Base-by-base conservation (phyloP, 2,797 vertebrate species). In the Hafferia zeledoni region DNA sequence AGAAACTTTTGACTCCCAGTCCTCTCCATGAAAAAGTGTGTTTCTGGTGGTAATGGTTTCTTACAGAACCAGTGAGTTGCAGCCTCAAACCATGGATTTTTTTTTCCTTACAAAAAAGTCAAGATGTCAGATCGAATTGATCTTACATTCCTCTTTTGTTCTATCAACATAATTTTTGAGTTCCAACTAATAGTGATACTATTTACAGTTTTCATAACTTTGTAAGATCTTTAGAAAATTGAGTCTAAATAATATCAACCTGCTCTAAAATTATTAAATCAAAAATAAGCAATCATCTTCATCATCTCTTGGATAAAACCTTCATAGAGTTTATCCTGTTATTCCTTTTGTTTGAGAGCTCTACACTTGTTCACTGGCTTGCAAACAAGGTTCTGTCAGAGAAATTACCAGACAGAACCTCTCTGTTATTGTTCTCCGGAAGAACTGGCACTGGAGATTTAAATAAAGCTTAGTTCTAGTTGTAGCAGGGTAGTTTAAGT, bases 261-360 rank as follows among this genome's bases (percentile, higher is more conserved):
- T 74, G 30, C 10, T 89, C 25, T 81, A 91, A 89, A 94, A 93
- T 50, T 77, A 80, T 89, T 95, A 83, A 80, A 87, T 47, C 30
- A 94, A 96, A 79, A 74, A n/a, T 52, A 91, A 94, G 13, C 8
- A 52, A 41, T 74, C 25, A 31, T 50, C 3, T 8, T 91, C 59
- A 55, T 75, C 28, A 43, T 56, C 18, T 47, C 33, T 31, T 82
- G 24, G n/a, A 86, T 75, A 78, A 94, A 89, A 13, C 5, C 35
- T 89, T 82, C 61, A 79, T 72, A 49, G 57, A 64, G 12, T 69
- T 89, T 60, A 69, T 56, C 16, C 19, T 31, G 35, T 19, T 91
- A 74, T 81, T 90, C 28, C 25, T 83, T 95, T 87, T 31, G 33
- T 86, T 81, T 86, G 63, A 70, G 61, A 93, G 46, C 56, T 3